phyloP scores from a whole-genome alignment of 1,140 invertebrate genomes.

The Saxidomus purpurata region DNA sequence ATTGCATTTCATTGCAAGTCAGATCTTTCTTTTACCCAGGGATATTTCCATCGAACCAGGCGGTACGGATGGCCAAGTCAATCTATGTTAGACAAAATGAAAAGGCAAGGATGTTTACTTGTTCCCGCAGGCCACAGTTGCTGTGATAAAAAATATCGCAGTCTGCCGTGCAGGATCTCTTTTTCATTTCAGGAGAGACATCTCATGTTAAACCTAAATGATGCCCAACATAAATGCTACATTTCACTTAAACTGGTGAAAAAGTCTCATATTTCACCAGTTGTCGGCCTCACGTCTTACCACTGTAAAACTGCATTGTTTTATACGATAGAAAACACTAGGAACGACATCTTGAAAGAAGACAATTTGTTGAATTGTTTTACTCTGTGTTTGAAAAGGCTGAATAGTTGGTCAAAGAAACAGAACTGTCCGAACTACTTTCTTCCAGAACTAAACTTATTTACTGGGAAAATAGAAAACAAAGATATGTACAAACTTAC shows the following conservation, averaged over 20 bases:
- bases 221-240: conserved; percentile 44
- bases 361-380: conserved; percentile 30
- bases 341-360: background rate
- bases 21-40: background rate
- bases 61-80: conserved; percentile 18
- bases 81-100: background rate
- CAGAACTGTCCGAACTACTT: conserved; percentile 4
- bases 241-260: conserved; percentile 40
- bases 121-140: conserved; percentile 4
- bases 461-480: background rate
- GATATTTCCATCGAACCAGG: conserved; percentile 3
- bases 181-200: conserved; percentile 39
- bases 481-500: background rate
- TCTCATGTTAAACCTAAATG: conserved; percentile 19
- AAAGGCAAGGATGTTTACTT: background rate
- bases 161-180: conserved; percentile 32
- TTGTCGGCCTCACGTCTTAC: background rate
- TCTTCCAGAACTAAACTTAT: conserved; percentile 19
- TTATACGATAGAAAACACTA: conserved; percentile 11
- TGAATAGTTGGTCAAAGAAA: background rate
- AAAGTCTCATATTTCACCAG: conserved; percentile 5
- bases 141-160: background rate
- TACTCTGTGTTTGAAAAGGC: background rate
- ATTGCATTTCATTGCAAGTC: background rate
- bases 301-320: conserved; percentile 35